phyloP scores from a whole-genome alignment of 2,797 vertebrate species.

The Paguma larvata region DNA sequence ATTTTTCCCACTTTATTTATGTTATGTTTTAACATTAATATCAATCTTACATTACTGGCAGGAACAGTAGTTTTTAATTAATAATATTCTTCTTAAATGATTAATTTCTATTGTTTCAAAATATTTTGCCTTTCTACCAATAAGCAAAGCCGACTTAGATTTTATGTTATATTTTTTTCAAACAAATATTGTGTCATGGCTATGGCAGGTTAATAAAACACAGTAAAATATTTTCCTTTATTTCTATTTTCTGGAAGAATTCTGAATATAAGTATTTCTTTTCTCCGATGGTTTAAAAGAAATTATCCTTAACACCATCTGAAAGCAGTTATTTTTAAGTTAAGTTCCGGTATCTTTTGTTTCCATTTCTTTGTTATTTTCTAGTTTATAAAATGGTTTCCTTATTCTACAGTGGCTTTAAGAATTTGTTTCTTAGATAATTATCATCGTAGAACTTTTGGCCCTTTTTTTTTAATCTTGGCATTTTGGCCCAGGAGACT shows the following conservation, averaged over 20 bases:
- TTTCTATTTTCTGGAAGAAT: background rate
- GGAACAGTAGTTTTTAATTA: background rate
- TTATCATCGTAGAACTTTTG: background rate
- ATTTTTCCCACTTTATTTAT: background rate
- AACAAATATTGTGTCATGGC: background rate
- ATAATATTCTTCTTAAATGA: constrained; percentile 25
- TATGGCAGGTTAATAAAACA: background rate
- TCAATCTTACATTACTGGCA: background rate
- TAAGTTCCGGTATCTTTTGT: background rate
- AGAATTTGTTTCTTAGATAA: background rate
- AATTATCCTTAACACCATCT: background rate
- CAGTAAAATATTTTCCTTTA: background rate
- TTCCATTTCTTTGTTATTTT: background rate
- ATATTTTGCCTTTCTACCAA: background rate
- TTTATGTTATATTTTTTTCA: background rate
- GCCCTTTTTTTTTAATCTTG: background rate
- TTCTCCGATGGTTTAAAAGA: background rate
- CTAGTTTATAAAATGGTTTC: background rate
- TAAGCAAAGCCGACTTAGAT: background rate
- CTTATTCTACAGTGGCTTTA: background rate
- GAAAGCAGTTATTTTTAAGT: background rate
- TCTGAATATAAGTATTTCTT: background rate
- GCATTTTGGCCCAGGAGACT: background rate
- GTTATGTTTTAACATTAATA: background rate
- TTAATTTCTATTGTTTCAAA: constrained; percentile 20